Conservation (phyloP, 2,113 vertebrate genomes). For the Phodopus roborovskii region DNA sequence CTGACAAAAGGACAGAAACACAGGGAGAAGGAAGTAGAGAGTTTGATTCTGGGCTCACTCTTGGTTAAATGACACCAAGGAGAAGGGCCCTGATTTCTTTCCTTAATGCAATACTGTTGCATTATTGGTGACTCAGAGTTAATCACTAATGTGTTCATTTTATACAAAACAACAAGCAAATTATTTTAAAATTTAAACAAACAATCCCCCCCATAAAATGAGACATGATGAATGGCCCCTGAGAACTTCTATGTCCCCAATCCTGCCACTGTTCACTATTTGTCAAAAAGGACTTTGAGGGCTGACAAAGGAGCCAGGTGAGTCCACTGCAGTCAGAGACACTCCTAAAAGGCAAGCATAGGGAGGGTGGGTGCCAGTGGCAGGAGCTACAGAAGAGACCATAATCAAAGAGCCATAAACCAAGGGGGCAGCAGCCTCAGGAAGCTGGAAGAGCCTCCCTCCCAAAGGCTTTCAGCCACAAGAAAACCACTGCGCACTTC, state of each 20-base stretch:
- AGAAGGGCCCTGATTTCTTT: neutral
- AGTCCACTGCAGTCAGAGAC: neutral
- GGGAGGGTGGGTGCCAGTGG: neutral
- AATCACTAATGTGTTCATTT: neutral
- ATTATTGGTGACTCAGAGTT: neutral
- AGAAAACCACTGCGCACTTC: neutral
- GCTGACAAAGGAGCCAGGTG: neutral
- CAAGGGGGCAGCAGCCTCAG: neutral
- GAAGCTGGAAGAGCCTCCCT: neutral
- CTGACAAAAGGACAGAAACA: neutral
- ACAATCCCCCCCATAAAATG: neutral
- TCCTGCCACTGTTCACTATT: neutral
- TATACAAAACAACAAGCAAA: neutral
- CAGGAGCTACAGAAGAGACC: neutral
- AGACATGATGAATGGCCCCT: neutral
- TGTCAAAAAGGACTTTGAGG: neutral
- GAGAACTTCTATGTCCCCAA: too few relatives aligned
- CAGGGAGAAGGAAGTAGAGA: neutral
- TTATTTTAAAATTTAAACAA: neutral
- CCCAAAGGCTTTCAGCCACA: neutral
- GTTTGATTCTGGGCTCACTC: neutral
- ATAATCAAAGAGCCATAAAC: neutral
- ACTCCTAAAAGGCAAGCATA: neutral
- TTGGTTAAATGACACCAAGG: neutral
- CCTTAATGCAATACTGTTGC: neutral